Evolutionary conservation across 2,797 vertebrate genomes (phyloP), one percentile per base, ranked within the genome.

Genomic region (Peromyscus eremicus): DNA sequence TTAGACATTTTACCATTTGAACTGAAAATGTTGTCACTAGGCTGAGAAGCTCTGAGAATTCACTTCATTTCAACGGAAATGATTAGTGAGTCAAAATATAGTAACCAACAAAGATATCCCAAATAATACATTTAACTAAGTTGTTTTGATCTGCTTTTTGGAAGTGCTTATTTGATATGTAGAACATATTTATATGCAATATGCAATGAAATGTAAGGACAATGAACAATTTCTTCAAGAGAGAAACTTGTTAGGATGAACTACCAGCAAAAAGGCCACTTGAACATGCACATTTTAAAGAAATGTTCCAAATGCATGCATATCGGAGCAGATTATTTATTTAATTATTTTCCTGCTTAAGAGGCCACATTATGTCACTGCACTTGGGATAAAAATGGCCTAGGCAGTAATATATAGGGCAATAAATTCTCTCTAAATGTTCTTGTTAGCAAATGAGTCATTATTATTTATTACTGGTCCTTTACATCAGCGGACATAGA

Each of bases 341-440:
- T 88, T 77, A 88, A 93, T 91, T 89, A 13, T 96, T 92, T 81
- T 75, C 46, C 43, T 91, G 46, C 94, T 96, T 92, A 96, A 88
- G 75, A 81, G 80, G 21, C n/a, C 71, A 73, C 32, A 94, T 81
- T 92, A 94, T 62, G 27, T 88, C 90, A 64, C 73, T 90, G 55
- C 52, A 10, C 66, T 66, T 34, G 34, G 25, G 21, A 14, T 37
- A 87, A 75, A 92, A 92, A 92, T 86, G 64, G 32, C 77, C 66
- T 1, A 94, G 55, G 86, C 55, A 52, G n/a, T 83, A 80, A 94
- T 57, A 66, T n/a, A 92, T 12, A 87, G 34, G 49, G 43, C 80
- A 96, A 82, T 93, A 93, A 95, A 96, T 95, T 96, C 79, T 95
- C 83, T 70, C n/a, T 68, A 93, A 84, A 79, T 12, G 5, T 12